Conservation (phyloP, 2,113 vertebrate genomes). For the Sceloporus undulatus region DNA sequence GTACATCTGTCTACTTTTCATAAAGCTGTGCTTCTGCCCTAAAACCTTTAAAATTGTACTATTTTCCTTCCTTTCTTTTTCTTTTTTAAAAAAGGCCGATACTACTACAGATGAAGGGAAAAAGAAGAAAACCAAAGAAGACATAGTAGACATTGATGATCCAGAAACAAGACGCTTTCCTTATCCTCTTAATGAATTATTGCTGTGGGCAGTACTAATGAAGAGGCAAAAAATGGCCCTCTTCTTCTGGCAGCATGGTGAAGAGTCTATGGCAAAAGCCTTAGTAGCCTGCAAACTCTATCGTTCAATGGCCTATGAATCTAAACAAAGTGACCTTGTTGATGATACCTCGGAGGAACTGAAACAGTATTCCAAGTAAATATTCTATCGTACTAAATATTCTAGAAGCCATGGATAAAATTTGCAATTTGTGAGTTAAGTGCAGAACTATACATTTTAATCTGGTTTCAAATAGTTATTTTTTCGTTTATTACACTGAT, state of each 20-base stretch:
- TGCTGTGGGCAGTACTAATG: slow-evolving; percentile 98
- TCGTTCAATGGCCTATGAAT: slow-evolving; percentile 95
- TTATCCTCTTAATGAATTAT: slow-evolving; percentile 96
- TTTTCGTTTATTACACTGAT: not conserved
- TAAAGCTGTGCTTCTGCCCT: not conserved
- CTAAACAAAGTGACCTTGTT: slow-evolving; percentile 97
- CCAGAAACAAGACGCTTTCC: slow-evolving; percentile 95
- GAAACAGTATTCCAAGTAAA: slow-evolving; percentile 95
- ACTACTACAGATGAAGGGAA: slow-evolving; percentile 88
- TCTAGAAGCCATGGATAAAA: rapidly evolving
- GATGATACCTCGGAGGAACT: slow-evolving; percentile 97
- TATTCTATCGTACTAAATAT: slow-evolving; percentile 12
- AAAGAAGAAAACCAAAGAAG: slow-evolving; percentile 94
- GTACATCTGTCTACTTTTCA: not conserved
- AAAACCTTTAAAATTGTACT: no score
- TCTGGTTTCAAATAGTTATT: not conserved
- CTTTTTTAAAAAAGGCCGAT: slow-evolving; percentile 74
- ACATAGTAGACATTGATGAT: slow-evolving; percentile 98
- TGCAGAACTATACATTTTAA: not conserved
- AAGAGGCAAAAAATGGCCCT: slow-evolving; percentile 98
- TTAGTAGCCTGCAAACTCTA: slow-evolving; percentile 97
- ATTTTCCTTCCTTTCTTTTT: slow-evolving; percentile 29
- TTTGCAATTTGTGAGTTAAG: rapidly evolving
- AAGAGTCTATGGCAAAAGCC: slow-evolving; percentile 98
- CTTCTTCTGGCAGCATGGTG: slow-evolving; percentile 99